Percentiles rank a stretch among this genome's conserved stretches.
Conservation (phyloP, 53 echinoderm and acorn worm genomes). For the Luidia sarsii region DNA sequence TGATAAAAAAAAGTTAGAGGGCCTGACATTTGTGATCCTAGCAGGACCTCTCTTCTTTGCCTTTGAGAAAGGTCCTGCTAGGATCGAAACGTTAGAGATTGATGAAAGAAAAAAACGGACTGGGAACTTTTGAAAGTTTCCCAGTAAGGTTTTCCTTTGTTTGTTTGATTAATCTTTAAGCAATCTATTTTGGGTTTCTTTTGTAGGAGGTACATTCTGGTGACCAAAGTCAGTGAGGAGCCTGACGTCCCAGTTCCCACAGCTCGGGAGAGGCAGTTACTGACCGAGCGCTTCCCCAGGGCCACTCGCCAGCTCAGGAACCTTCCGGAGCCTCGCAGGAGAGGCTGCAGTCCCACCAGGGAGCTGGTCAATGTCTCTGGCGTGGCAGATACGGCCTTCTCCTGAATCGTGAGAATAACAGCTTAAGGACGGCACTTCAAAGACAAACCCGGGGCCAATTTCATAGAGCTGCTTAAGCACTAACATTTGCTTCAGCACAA, state of each 20-base stretch:
- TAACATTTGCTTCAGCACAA: no score
- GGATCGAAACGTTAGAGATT: no score
- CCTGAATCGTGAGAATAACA: neutral
- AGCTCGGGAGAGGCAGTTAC: slow-evolving; percentile 77
- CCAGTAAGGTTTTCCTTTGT: no score
- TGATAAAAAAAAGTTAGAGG: no score
- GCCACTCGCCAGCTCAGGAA: slow-evolving; percentile 22
- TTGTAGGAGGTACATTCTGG: slow-evolving; percentile 79
- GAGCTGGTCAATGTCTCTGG: slow-evolving; percentile 33
- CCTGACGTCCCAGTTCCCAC: slow-evolving; percentile 63
- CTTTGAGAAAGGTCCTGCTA: no score
- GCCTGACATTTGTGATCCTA: no score
- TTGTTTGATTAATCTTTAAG: neutral
- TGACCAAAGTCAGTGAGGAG: slow-evolving; percentile 64
- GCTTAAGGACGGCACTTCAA: neutral
- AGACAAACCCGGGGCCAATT: no score
- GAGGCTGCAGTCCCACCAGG: neutral
- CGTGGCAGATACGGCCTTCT: slow-evolving; percentile 29
- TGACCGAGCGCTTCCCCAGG: slow-evolving; percentile 82
- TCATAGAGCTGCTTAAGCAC: no score
- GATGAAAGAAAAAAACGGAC: no score
- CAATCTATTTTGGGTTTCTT: neutral
- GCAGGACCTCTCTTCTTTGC: no score
- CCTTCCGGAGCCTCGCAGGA: slow-evolving; percentile 11
- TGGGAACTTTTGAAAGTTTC: no score